Percentiles rank a stretch among this genome's conserved stretches.
phyloP scores from a whole-genome alignment of 1,140 invertebrate genomes.

The Hyles vespertilio region DNA sequence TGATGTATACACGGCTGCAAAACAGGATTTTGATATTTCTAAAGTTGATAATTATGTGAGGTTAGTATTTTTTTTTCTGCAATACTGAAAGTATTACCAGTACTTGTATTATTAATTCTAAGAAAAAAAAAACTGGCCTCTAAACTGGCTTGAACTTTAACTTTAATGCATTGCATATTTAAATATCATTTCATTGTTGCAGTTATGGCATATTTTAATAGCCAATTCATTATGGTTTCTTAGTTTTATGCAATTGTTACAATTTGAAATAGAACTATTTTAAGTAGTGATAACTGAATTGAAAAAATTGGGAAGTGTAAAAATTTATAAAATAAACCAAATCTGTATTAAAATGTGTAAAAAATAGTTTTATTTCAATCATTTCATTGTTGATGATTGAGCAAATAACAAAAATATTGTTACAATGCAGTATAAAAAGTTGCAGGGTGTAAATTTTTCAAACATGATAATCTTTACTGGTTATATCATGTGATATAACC shows the following conservation, averaged over 20 bases:
- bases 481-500: too few species aligned
- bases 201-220: too few species aligned
- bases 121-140: too few species aligned
- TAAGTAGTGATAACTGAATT: background rate
- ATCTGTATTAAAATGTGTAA: background rate
- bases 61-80: constrained; percentile 37
- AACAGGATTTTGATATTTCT: constrained; percentile 73
- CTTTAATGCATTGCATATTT: too few species aligned
- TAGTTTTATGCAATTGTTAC: too few species aligned
- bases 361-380: background rate
- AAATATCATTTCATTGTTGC: too few species aligned
- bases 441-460: too few species aligned
- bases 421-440: too few species aligned
- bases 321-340: background rate
- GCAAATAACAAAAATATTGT: too few species aligned
- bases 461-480: too few species aligned
- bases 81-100: background rate
- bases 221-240: too few species aligned
- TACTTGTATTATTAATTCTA: background rate
- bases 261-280: background rate
- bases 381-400: background rate
- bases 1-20: constrained; percentile 75
- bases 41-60: constrained; percentile 74
- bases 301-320: background rate
- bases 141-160: too few species aligned